These are phyloP conservation scores for Gibbula magus DNA, from an alignment of 2,888 invertebrate species.

Conservation along the genomic window DNA sequence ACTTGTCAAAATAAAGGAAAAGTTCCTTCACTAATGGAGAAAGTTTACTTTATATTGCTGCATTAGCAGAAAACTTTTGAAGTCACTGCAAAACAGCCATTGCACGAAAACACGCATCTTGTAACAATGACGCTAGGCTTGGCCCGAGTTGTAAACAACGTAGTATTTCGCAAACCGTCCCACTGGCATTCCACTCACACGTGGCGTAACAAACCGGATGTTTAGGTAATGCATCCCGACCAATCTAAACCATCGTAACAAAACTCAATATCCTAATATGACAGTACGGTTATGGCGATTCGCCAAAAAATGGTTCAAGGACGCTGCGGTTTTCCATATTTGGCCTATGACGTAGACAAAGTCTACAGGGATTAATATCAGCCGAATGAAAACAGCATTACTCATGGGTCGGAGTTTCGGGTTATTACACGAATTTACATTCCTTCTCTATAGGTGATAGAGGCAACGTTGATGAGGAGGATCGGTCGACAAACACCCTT, in stretches of 20 bases:
- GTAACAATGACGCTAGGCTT: too few relatives aligned
- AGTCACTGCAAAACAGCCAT: too few relatives aligned
- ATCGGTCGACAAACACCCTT: not conserved
- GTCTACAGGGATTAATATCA: not conserved
- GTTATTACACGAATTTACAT: not conserved
- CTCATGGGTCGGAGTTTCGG: not conserved
- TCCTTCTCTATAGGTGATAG: not conserved
- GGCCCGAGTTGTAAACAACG: not conserved
- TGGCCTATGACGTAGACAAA: conserved; percentile 6
- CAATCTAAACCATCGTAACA: not conserved
- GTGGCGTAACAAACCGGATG: not conserved
- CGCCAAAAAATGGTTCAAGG: conserved; percentile 19
- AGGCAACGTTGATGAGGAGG: not conserved
- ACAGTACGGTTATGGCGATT: not conserved
- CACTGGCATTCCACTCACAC: not conserved
- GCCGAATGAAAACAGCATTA: not conserved
- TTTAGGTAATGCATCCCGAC: not conserved
- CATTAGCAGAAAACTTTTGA: too few relatives aligned
- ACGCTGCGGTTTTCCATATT: conserved; percentile 9
- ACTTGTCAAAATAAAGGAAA: too few relatives aligned
- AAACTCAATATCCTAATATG: not conserved
- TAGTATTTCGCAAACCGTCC: not conserved
- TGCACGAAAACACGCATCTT: too few relatives aligned
- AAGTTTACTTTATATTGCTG: too few relatives aligned
- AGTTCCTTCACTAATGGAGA: too few relatives aligned